Evolutionary conservation across 1,140 invertebrate genomes (phyloP).

Genomic region (Heliothis subflexa): DNA sequence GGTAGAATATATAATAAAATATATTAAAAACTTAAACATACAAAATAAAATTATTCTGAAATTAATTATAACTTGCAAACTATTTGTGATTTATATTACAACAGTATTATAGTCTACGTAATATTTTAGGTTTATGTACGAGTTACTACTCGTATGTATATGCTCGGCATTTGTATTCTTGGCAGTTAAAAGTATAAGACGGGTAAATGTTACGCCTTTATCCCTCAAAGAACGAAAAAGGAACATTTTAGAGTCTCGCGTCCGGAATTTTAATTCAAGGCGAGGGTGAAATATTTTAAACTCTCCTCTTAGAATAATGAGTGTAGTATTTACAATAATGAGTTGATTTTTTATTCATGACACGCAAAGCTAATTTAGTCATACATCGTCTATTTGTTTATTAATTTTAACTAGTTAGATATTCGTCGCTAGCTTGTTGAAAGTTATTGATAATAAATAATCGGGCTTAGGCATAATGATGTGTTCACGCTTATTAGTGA

Average conservation of each 20-base stretch:
- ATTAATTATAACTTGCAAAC: too few relatives aligned
- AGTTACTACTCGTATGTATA: too few relatives aligned
- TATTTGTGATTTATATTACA: too few relatives aligned
- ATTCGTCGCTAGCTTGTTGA: neutral
- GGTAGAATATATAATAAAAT: too few relatives aligned
- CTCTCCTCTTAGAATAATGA: slow-evolving; percentile 60
- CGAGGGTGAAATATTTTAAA: slow-evolving; percentile 62
- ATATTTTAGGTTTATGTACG: too few relatives aligned
- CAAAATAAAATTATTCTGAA: too few relatives aligned
- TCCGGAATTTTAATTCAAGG: slow-evolving; percentile 66
- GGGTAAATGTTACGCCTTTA: slow-evolving; percentile 66
- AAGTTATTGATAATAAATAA: too few relatives aligned
- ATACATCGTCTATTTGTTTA: slow-evolving; percentile 24
- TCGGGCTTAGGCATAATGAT: too few relatives aligned
- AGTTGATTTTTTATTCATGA: slow-evolving; percentile 56
- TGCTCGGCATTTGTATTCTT: slow-evolving; percentile 56
- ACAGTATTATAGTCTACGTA: too few relatives aligned
- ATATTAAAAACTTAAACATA: too few relatives aligned
- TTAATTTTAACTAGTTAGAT: neutral
- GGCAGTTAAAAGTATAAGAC: slow-evolving; percentile 60
- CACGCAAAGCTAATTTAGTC: slow-evolving; percentile 50
- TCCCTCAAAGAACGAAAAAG: slow-evolving; percentile 58
- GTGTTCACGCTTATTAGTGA: too few relatives aligned
- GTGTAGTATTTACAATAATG: slow-evolving; percentile 65
- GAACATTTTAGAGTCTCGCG: slow-evolving; percentile 61